Percentiles rank a stretch among this genome's conserved stretches.
Evolutionary conservation across 1,140 invertebrate species (phyloP).

Genomic region (Drosophila asahinai): DNA sequence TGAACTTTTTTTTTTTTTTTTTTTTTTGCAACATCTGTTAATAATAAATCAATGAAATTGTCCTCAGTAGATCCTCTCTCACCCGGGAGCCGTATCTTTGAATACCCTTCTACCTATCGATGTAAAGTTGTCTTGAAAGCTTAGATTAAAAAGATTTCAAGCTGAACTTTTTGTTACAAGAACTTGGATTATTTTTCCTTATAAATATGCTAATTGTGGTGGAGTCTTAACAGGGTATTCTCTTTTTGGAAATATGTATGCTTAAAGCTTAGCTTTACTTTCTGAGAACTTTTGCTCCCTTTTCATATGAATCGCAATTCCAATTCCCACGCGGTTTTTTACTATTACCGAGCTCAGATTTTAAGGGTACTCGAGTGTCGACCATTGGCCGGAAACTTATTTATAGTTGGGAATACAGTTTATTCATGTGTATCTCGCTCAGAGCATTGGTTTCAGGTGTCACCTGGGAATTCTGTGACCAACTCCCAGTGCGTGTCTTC

Average conservation of each 20-base stretch:
- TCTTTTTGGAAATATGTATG: too few species aligned
- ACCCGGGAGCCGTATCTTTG: neutral
- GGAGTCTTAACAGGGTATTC: neutral
- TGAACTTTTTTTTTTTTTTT: neutral
- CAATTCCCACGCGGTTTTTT: neutral
- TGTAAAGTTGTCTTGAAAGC: too few species aligned
- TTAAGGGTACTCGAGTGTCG: slow-evolving; percentile 22
- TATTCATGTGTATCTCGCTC: neutral
- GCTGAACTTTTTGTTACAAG: too few species aligned
- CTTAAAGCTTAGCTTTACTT: too few species aligned
- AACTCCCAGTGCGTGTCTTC: slow-evolving; percentile 38
- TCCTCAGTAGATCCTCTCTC: neutral
- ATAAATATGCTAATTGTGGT: too few species aligned
- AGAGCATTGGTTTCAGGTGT: slow-evolving; percentile 38
- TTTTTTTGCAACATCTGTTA: neutral
- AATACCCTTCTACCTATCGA: too few species aligned
- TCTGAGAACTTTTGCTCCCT: neutral
- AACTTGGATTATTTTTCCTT: too few species aligned
- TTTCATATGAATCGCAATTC: neutral
- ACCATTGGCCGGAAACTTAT: neutral
- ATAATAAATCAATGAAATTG: neutral
- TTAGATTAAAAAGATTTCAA: too few species aligned
- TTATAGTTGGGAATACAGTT: slow-evolving; percentile 1
- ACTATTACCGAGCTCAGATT: neutral
- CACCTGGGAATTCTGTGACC: slow-evolving; percentile 27